Percentiles rank a stretch among this genome's conserved stretches.
These are phyloP conservation scores for Stegastes partitus DNA, from an alignment of 2,113 vertebrate species.

Conservation along the genomic window DNA sequence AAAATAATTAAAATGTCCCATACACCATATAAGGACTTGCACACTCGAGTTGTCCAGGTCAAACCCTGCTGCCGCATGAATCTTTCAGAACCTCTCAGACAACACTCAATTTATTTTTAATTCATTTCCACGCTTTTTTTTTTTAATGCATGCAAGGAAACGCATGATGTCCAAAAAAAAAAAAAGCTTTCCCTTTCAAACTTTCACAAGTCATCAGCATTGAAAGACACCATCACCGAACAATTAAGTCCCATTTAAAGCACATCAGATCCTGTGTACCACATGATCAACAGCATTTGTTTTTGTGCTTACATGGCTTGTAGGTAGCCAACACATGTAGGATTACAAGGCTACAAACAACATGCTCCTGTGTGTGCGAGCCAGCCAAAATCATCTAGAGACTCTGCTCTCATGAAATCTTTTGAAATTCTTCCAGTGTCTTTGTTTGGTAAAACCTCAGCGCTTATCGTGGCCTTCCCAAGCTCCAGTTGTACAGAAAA, in stretches of 20 bases:
- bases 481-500: background rate
- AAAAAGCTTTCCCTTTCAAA: background rate
- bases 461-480: background rate
- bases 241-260: no score
- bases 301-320: no score
- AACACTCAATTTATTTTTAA: constrained; percentile 25
- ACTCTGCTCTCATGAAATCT: background rate
- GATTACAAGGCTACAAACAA: background rate
- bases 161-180: background rate
- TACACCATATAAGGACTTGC: background rate
- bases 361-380: background rate
- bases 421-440: no score
- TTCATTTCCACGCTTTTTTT: background rate
- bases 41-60: background rate
- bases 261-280: no score
- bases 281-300: no score
- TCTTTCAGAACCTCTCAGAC: constrained; percentile 34
- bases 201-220: background rate
- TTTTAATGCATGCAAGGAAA: background rate
- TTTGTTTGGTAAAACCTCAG: background rate
- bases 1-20: background rate
- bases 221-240: constrained; percentile 1
- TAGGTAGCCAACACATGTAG: background rate
- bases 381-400: background rate
- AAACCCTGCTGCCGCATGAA: background rate